Conservation (phyloP, 2,113 vertebrate species). For the Pelecanoides urinatrix region DNA sequence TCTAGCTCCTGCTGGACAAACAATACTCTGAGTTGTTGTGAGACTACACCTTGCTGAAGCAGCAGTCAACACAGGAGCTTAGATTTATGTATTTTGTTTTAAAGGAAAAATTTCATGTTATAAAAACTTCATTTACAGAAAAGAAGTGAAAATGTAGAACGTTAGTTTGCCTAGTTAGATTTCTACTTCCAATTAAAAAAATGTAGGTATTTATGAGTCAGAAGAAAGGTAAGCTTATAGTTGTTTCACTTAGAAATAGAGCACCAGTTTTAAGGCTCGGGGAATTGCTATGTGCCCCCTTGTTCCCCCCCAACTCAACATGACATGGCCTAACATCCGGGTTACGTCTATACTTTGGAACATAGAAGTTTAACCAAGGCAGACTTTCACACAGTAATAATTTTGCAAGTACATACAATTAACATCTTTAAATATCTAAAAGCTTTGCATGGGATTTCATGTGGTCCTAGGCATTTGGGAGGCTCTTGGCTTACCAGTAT, state of each 20-base stretch:
- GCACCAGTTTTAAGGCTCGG: not conserved
- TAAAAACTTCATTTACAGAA: not conserved
- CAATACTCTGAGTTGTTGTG: not conserved
- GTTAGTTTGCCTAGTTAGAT: not conserved
- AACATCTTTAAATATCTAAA: not conserved
- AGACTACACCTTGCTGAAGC: not conserved
- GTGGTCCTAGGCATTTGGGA: not conserved
- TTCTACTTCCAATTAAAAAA: not conserved
- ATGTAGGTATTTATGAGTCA: not conserved
- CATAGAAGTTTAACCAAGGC: not conserved
- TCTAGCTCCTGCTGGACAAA: not conserved
- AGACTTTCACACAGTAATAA: not conserved
- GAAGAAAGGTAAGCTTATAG: not conserved
- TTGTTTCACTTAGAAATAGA: not conserved
- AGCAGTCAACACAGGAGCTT: not conserved
- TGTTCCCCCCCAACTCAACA: not conserved
- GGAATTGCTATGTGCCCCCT: not conserved
- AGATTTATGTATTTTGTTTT: not conserved
- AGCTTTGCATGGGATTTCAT: not conserved
- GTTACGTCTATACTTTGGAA: not conserved
- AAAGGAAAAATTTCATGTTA: not conserved
- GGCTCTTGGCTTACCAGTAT: not conserved
- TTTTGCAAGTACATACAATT: not conserved
- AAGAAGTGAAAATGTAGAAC: not conserved
- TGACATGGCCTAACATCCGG: not conserved